Conservation (phyloP, 2,888 invertebrate genomes). For the Dryobota labecula region DNA sequence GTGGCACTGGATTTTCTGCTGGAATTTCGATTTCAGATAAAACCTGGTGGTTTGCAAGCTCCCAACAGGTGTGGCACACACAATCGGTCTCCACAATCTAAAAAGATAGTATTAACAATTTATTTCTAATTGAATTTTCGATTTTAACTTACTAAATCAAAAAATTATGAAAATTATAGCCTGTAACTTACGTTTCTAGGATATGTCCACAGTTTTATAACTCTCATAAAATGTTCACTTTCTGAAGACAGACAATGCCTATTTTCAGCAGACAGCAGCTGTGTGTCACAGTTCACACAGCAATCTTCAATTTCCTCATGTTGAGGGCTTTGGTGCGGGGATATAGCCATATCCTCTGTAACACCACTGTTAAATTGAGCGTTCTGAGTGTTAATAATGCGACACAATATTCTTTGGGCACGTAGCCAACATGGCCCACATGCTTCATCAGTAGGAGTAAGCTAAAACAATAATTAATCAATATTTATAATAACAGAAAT, state of each 20-base stretch:
- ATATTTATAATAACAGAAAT: too few relatives aligned
- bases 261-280: too few relatives aligned
- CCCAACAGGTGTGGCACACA: constrained; percentile 17
- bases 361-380: background rate
- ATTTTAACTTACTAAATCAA: background rate
- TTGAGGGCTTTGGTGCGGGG: background rate
- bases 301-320: too few relatives aligned
- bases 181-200: constrained; percentile 12
- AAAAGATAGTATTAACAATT: constrained; percentile 19
- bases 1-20: constrained; percentile 14
- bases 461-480: too few relatives aligned
- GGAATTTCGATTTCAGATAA: background rate
- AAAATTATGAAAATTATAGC: constrained; percentile 1
- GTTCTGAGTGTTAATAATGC: background rate
- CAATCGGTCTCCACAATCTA: constrained; percentile 18
- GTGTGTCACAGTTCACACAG: too few relatives aligned
- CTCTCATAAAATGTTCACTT: too few relatives aligned
- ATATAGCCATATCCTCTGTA: background rate
- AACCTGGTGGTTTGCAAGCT: too few relatives aligned
- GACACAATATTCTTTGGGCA: background rate
- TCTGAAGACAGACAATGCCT: too few relatives aligned
- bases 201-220: constrained; percentile 24
- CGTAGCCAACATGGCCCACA: constrained; percentile 16
- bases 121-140: constrained; percentile 7
- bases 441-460: constrained; percentile 9